Evolutionary conservation across 1,140 invertebrate species (phyloP), one percentile per base, ranked within the genome.

Genomic region (Brachionus calyciflorus): DNA sequence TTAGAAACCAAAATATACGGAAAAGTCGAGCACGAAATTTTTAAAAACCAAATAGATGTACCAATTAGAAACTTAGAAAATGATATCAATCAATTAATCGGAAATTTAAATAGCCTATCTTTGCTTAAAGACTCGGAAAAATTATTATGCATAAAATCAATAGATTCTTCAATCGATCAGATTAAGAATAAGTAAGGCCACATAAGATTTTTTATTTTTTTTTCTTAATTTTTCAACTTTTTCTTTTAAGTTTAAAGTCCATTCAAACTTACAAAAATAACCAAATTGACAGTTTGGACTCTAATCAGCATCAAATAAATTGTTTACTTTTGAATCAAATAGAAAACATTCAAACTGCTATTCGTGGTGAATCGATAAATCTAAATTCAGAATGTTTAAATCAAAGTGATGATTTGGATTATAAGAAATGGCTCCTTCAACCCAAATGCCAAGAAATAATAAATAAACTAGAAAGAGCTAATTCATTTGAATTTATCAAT

Each of bases 401-500:
- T 40, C 26, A 40, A 17, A 24, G 2, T 14, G 40, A 65, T 24
- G 37, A 65, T 65, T 10, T 26, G 2, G 60, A 44, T 12, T 44
- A 44, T 10, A 41, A 26, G 9, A 41, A 65, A 10, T 65, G 60
- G 60, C 17, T 65, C 21, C n/a, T 65, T 21, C 6, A 28, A 37
- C 19, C 12, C 3, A 65, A 63, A 40, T 3, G n/a, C 24, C 37
- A 65, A n/a, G 12, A 24, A 24, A 44, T 19, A 0, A 14, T 44
- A 10, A 26, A n/a, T 17, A 1, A 65, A 44, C 24, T 65, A 46
- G 44, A 65, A 65, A 65, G 26, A 44, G 12, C 60, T 14, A 65
- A 65, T 65, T 65, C 60, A 44, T 65, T 28, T 65, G 60, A 65
- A 21, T 4, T 65, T 44, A 65, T 65, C 9, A 65, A 65, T 44